Conservation (phyloP, 53 echinoderm and acorn worm species). For the Mesocentrotus franciscanus region DNA sequence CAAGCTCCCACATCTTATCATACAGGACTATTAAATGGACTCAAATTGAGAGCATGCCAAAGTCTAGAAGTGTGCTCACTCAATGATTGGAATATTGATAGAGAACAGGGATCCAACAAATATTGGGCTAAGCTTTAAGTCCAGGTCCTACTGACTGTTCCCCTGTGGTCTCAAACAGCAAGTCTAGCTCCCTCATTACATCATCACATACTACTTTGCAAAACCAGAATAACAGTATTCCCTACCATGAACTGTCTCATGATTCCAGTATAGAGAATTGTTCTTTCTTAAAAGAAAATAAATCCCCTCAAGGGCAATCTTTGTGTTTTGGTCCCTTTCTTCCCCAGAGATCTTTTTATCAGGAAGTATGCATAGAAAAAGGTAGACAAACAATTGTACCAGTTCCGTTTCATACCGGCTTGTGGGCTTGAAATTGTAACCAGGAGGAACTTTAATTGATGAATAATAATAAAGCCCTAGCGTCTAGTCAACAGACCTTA, state of each 20-base stretch:
- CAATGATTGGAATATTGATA: neutral
- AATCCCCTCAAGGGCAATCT: neutral
- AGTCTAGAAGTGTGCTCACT: too few relatives aligned
- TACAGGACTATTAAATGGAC: constrained; percentile 69
- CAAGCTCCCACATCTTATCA: constrained; percentile 75
- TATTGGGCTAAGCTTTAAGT: neutral
- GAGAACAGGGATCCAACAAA: too few relatives aligned
- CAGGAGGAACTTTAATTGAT: too few relatives aligned
- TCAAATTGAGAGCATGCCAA: neutral
- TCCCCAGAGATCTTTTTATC: neutral
- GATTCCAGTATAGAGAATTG: too few relatives aligned
- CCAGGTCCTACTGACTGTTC: neutral
- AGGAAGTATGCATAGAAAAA: too few relatives aligned
- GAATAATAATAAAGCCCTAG: too few relatives aligned
- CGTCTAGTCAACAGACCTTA: too few relatives aligned
- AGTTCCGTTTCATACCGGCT: too few relatives aligned
- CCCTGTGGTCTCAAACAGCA: neutral
- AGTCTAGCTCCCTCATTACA: neutral
- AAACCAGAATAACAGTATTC: neutral
- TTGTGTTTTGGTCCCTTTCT: neutral
- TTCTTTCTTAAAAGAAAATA: too few relatives aligned
- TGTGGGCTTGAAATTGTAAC: too few relatives aligned
- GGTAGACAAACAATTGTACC: too few relatives aligned
- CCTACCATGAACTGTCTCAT: neutral
- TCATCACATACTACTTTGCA: neutral